Conservation (phyloP, 1,140 invertebrate genomes). For the Trichonephila clavipes region DNA sequence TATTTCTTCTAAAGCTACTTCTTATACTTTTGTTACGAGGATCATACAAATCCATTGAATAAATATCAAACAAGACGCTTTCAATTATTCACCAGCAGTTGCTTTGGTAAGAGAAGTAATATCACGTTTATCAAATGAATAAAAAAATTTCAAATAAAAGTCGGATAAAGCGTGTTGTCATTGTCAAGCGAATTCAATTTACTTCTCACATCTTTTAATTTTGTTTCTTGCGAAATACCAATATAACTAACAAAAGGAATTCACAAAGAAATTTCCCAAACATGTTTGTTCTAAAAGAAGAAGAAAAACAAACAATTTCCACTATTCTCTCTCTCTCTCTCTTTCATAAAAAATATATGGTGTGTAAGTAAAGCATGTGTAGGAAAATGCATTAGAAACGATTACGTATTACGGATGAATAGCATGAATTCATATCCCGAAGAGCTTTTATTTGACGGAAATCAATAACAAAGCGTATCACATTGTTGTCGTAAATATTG, state of each 20-base stretch:
- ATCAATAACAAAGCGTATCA: background rate
- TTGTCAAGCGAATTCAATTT: no score
- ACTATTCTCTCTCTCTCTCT: background rate
- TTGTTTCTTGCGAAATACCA: no score
- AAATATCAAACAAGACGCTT: no score
- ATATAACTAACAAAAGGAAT: background rate
- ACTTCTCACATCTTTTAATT: no score
- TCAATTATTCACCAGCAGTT: no score
- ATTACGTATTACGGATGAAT: slow-evolving; percentile 25
- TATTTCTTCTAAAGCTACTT: no score
- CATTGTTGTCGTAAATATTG: slow-evolving; percentile 16
- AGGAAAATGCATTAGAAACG: slow-evolving; percentile 46
- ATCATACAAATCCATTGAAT: no score
- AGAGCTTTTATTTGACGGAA: background rate
- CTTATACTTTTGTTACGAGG: no score
- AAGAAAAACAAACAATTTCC: background rate
- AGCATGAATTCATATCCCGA: background rate
- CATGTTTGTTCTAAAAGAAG: slow-evolving; percentile 2
- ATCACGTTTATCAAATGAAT: no score
- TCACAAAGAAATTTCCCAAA: background rate
- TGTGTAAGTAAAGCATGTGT: slow-evolving; percentile 32
- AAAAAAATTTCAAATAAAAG: no score
- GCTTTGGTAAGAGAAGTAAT: no score
- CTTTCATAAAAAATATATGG: background rate
- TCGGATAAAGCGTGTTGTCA: no score